Evolutionary conservation across 2,888 invertebrate genomes (phyloP), one percentile per base, ranked within the genome.

Genomic region (Cephalotes varians): DNA sequence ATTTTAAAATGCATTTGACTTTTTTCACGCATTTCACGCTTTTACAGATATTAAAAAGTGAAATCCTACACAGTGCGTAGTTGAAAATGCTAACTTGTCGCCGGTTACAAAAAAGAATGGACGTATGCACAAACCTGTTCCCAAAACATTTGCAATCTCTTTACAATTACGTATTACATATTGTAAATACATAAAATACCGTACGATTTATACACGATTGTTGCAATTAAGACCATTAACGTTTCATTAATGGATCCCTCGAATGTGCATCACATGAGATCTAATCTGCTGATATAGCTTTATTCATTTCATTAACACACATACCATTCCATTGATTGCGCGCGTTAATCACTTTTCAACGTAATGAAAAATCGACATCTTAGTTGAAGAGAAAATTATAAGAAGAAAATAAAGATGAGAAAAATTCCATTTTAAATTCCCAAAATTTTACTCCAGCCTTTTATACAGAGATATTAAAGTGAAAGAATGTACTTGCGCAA

Each of bases 1-100:
- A 34, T 25, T 44, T 44, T 12, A 69, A 69, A 77, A 79, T 67
- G n/a, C 44, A 47, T 69, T 69, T 44, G 44, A 40, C 31, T 44
- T 56, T 79, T 64, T 64, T 31, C 15, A 37, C 9, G 49, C 76
- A 21, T 44, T 44, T 69, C 56, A 25, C 44, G 1, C n/a, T 40
- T 65, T 58, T 44, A 31, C 40, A 56, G 9, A 56, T 77, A 56
- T 77, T 67, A 67, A 79, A 69, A 62, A 79, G 67, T 44, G 34
- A 79, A 77, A 79, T 47, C 44, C 56, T 44, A 21, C 15, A n/a
- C 51, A 40, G 6, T 12, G 28, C 64, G 10, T n/a, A 5, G 37
- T 74, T 40, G 12, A 34, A 74, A 62, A 74, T n/a, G 40, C 15
- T 44, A 62, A 67, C 34, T 67, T 67, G 65, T 58, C 25, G 25